phyloP scores from a whole-genome alignment of 2,888 invertebrate genomes.

The Chymomyza procnemis region DNA sequence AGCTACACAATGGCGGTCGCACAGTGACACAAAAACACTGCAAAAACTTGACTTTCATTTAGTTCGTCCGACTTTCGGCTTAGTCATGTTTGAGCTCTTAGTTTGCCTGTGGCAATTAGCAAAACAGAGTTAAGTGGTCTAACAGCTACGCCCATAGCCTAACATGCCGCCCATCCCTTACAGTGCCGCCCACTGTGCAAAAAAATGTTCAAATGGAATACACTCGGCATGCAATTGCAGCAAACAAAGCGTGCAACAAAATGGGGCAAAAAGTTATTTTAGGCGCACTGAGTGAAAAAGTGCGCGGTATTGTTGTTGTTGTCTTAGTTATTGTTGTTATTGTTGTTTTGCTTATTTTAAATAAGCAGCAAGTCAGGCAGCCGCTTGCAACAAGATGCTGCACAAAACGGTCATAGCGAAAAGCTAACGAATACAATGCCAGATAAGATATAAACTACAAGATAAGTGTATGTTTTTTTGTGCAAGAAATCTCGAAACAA shows the following conservation, averaged over 20 bases:
- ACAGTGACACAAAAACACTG: conserved; percentile 46
- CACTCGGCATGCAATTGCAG: conserved; percentile 1
- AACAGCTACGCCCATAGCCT: background rate
- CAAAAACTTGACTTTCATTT: conserved; percentile 18
- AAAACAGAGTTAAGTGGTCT: conserved; percentile 21
- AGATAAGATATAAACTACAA: background rate
- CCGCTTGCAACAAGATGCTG: background rate
- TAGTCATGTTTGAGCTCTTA: conserved; percentile 3
- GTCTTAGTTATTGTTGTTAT: background rate
- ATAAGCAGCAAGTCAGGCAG: background rate
- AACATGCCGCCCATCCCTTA: background rate
- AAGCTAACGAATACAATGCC: background rate
- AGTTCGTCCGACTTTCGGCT: background rate
- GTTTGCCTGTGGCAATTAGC: conserved; percentile 18
- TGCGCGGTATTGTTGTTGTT: conserved; percentile 24
- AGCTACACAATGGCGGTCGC: conserved; percentile 14
- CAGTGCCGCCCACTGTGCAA: conserved; percentile 23
- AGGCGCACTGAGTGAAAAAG: conserved; percentile 48
- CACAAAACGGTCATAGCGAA: background rate
- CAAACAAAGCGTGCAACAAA: conserved; percentile 55
- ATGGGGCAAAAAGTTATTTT: conserved; percentile 75
- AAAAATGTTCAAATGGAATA: conserved; percentile 14
- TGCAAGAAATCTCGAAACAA: conserved; percentile 62
- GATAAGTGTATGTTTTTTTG: conserved; percentile 15
- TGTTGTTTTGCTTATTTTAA: background rate